Evolutionary conservation across 2,113 vertebrate species (phyloP).

Genomic region (Phalacrocorax brasilianus): DNA sequence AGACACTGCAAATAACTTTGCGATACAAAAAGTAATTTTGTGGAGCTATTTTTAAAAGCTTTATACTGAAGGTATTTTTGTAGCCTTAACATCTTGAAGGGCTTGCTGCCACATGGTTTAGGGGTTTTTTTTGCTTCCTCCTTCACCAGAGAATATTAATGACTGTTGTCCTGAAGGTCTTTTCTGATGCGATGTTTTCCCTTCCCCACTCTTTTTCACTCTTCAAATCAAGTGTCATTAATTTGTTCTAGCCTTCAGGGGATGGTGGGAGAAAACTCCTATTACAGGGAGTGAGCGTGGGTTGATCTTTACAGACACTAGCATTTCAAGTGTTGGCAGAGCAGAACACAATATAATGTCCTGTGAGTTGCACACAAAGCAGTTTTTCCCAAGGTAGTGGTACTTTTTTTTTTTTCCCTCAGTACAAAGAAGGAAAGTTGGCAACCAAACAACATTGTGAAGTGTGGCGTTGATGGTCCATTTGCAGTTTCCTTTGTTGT

Average conservation of each 20-base stretch:
- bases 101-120: background rate
- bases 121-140: background rate
- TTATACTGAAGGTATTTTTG: background rate
- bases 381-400: background rate
- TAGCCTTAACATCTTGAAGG: background rate
- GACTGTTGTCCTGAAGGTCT: background rate
- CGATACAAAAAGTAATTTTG: background rate
- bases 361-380: background rate
- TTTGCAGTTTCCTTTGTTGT: background rate
- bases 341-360: background rate
- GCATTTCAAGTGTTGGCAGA: background rate
- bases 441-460: background rate
- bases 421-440: background rate
- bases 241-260: constrained; percentile 23
- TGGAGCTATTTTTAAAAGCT: background rate
- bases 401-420: background rate
- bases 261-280: background rate
- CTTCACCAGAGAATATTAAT: background rate
- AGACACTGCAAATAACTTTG: background rate
- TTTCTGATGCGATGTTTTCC: background rate
- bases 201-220: background rate
- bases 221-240: constrained; percentile 12
- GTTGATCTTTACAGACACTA: constrained; percentile 19
- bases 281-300: background rate
- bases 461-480: background rate